Percentiles rank a stretch among this genome's conserved stretches.
phyloP scores from a whole-genome alignment of 1,140 invertebrate genomes.

The Streblospio benedicti region DNA sequence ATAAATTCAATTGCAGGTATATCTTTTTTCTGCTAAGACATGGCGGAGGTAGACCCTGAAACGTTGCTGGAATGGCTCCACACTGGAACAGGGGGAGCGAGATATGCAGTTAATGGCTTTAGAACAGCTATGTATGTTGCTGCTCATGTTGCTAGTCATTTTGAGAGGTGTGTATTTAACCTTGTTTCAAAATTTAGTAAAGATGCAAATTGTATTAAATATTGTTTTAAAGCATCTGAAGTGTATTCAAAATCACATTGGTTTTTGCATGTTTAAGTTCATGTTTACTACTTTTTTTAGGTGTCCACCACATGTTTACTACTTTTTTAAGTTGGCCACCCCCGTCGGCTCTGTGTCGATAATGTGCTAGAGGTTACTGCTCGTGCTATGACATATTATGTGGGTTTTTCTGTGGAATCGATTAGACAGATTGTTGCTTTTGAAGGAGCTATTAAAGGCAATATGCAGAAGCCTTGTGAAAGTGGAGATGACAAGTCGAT shows the following conservation, averaged over 20 bases:
- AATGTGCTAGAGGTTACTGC: constrained; percentile 96
- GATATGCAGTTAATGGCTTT: constrained; percentile 97
- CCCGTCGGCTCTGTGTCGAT: constrained; percentile 91
- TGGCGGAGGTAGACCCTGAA: constrained; percentile 95
- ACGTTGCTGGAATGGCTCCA: constrained; percentile 97
- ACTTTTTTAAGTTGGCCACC: too few relatives aligned
- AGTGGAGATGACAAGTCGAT: constrained; percentile 82
- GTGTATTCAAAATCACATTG: background rate
- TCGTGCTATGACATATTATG: constrained; percentile 93
- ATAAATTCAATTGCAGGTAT: too few relatives aligned
- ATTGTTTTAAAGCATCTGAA: background rate
- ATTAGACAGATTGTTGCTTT: constrained; percentile 94
- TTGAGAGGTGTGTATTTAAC: constrained; percentile 72
- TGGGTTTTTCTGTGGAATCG: constrained; percentile 97
- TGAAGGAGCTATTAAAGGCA: constrained; percentile 92
- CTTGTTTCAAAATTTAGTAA: background rate
- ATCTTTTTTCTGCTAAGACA: too few relatives aligned
- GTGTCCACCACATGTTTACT: constrained; percentile 94
- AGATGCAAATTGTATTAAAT: background rate
- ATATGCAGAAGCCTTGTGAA: constrained; percentile 90
- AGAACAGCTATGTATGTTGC: constrained; percentile 96
- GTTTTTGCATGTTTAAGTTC: constrained; percentile 8
- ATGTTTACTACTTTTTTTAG: constrained; percentile 54
- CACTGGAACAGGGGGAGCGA: constrained; percentile 76
- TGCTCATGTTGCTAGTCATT: constrained; percentile 98